phyloP scores from a whole-genome alignment of 2,113 vertebrate species.

The Nesospiza acunhae region DNA sequence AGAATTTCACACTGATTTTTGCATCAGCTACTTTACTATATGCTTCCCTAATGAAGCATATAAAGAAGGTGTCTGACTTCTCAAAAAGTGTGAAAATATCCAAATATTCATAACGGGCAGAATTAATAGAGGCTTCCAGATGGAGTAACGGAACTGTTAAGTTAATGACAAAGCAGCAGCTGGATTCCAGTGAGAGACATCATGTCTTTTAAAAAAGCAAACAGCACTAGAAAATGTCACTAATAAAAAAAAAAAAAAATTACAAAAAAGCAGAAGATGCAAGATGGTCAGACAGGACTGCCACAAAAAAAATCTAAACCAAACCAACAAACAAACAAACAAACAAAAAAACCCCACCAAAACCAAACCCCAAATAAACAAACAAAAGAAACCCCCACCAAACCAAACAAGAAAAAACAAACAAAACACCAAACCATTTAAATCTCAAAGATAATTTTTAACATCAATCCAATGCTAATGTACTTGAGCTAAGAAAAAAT shows the following conservation, averaged over 20 bases:
- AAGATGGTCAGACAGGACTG: not conserved
- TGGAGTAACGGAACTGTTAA: not conserved
- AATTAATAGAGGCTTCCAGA: not conserved
- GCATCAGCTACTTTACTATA: not conserved
- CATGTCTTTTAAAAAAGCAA: not conserved
- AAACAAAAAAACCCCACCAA: not conserved
- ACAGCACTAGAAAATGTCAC: not conserved
- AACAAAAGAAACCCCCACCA: not conserved
- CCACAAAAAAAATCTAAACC: not conserved
- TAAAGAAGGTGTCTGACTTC: not conserved
- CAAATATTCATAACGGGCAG: not conserved
- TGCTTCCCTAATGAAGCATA: not conserved
- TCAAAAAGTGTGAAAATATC: not conserved
- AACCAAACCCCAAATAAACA: not conserved
- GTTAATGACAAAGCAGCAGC: not conserved
- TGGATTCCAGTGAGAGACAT: not conserved
- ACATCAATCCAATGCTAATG: not conserved
- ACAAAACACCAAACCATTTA: not conserved
- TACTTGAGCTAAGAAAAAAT: not conserved
- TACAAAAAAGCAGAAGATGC: not conserved
- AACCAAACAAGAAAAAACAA: not conserved
- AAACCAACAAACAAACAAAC: not conserved
- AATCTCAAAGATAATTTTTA: not conserved
- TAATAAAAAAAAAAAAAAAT: not conserved
- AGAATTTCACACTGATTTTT: not conserved